Base-by-base conservation (phyloP, 2,888 invertebrate species). In the Aspidiotus rigidus region DNA sequence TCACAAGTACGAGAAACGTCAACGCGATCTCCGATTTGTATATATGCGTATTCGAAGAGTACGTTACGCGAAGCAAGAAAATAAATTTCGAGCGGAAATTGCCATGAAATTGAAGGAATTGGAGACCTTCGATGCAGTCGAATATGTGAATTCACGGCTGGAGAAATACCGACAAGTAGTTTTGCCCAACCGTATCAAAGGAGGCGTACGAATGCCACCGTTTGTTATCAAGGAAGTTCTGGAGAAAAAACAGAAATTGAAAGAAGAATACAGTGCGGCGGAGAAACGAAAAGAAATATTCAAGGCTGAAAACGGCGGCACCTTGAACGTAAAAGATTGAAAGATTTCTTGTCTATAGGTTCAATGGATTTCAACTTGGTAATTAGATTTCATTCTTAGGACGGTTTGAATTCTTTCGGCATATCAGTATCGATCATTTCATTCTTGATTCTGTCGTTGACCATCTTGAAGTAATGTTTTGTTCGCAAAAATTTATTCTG, bases 61-160 rank as follows among this genome's bases (percentile, higher is more conserved):
- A 62, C 62, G 69, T 41, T 53, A 40, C 28, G 62, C 56, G 13
- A 62, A 54, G 17, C 62, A 62, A 44, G 69, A 69, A 39, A 44
- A 42, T 16, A n/a, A 16, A 9, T 69, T 69, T 55, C 62, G 62
- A 57, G 41, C 62, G 11, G 69, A 69, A 44, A 62, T 69, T 7
- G 17, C 49, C 7, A 13, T 41, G 5, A 41, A 62, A 62, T 44
- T 69, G 10, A 55, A 63, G 44, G 69, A 71, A 28, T 67, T 59
- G 0, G 56, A 69, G 39, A 16, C 53, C 13, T 71, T 71, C 17
- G 41, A 67, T 28, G 69, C 71, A 9, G 71, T 57, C 15, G 13
- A 62, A 9, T 71, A 69, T 17, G 71, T 71, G 10, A 42, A 60
- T 41, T 17, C 53, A 10, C 54, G 53, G 49, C 67, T 71, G 59